Evolutionary conservation across 2,888 invertebrate species (phyloP).

Genomic region (Iselma pallidipennis): DNA sequence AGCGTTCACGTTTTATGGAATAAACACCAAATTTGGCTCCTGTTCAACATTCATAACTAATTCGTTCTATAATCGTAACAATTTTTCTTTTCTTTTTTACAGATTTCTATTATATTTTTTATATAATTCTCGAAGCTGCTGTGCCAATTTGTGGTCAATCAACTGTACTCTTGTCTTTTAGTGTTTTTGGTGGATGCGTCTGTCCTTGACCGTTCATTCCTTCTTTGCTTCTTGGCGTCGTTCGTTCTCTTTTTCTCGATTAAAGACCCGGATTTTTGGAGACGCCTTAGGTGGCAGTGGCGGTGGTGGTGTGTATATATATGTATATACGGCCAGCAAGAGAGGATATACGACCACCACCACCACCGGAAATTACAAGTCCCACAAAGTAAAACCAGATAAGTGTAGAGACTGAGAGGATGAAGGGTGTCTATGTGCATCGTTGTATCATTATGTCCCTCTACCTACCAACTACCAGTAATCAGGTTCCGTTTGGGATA

Average conservation of each 20-base stretch:
- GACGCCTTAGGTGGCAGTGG: not conserved
- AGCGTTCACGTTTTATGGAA: not conserved
- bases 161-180: no score
- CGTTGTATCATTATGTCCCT: slow-evolving; percentile 12
- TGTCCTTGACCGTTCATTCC: not conserved
- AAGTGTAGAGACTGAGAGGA: slow-evolving; percentile 16
- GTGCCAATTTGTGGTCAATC: not conserved
- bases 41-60: not conserved
- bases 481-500: slow-evolving; percentile 25
- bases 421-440: not conserved
- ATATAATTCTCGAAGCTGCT: no score
- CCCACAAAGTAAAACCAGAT: slow-evolving; percentile 16
- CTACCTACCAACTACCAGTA: slow-evolving; percentile 19
- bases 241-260: no score
- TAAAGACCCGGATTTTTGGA: not conserved
- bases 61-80: not conserved
- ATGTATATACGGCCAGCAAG: slow-evolving; percentile 2
- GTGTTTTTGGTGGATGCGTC: not conserved
- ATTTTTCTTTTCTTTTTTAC: not conserved
- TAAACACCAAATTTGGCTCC: not conserved
- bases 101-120: no score
- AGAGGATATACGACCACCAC: slow-evolving; percentile 18
- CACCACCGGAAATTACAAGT: slow-evolving; percentile 23
- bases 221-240: not conserved
- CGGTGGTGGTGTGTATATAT: no score